These are phyloP conservation scores for Hermatobates lingyangjiaoensis DNA, from an alignment of 1,140 invertebrate genomes.

Conservation along the genomic window DNA sequence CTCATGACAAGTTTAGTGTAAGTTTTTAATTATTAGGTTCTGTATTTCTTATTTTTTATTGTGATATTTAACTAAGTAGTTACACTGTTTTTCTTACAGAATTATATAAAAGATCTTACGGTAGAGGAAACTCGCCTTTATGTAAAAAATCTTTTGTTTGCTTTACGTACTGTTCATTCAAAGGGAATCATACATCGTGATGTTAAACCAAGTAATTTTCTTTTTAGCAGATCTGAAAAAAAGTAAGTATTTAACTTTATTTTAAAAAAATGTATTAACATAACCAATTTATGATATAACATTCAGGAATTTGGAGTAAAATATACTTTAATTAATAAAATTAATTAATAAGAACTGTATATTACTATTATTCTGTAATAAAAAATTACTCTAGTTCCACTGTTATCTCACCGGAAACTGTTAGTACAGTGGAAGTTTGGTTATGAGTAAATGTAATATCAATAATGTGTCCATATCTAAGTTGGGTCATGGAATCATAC, in stretches of 20 bases:
- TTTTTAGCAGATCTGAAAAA: conserved; percentile 44
- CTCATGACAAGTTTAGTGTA: conserved; percentile 59
- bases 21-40: conserved; percentile 20
- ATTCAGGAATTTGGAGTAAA: no score
- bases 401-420: no score
- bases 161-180: conserved; percentile 60
- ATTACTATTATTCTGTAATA: no score
- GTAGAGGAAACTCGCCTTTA: conserved; percentile 54
- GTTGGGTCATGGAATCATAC: no score
- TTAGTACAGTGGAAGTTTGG: no score
- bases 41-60: not conserved
- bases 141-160: conserved; percentile 61
- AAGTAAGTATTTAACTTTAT: not conserved
- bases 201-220: conserved; percentile 84
- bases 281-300: no score
- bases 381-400: no score
- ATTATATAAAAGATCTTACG: conserved; percentile 52
- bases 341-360: no score
- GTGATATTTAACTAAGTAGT: not conserved
- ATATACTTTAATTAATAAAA: no score
- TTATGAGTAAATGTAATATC: no score
- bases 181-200: conserved; percentile 79
- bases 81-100: conserved; percentile 30
- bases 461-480: no score
- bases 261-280: no score